Conservation (phyloP, 2,797 vertebrate genomes). For the Neostethus bicornis region DNA sequence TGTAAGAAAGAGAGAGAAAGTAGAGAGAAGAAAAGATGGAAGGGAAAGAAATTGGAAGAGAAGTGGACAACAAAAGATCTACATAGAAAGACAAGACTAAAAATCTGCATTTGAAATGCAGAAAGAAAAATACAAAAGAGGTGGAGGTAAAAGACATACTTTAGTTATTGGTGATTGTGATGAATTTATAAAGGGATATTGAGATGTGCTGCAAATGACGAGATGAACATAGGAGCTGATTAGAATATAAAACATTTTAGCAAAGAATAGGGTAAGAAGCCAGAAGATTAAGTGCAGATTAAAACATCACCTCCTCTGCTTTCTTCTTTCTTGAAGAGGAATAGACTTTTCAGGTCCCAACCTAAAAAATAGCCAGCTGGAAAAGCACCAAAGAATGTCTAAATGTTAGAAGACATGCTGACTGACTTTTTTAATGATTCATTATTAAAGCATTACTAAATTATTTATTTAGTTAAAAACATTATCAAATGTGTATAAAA, state of each 20-base stretch:
- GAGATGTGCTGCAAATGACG: slow-evolving; percentile 54
- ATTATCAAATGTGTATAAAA: too few relatives aligned
- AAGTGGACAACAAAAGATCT: slow-evolving; percentile 33
- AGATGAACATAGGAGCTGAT: slow-evolving; percentile 55
- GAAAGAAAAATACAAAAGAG: slow-evolving; percentile 30
- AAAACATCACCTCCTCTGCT: slow-evolving; percentile 80
- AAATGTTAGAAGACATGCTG: too few relatives aligned
- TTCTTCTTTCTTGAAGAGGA: slow-evolving; percentile 69
- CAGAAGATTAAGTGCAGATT: slow-evolving; percentile 75
- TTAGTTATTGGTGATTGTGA: slow-evolving; percentile 76
- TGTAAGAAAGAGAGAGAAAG: slow-evolving; percentile 25
- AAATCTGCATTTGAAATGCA: slow-evolving; percentile 66
- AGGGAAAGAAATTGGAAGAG: slow-evolving; percentile 43
- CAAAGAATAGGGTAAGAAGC: slow-evolving; percentile 68
- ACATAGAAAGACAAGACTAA: slow-evolving; percentile 53
- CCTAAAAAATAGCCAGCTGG: slow-evolving; percentile 50
- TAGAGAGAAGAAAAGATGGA: slow-evolving; percentile 18
- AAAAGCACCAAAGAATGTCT: too few relatives aligned
- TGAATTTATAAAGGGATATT: slow-evolving; percentile 70
- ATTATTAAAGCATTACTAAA: too few relatives aligned
- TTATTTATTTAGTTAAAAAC: too few relatives aligned
- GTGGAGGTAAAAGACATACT: slow-evolving; percentile 75
- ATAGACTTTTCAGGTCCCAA: slow-evolving; percentile 41
- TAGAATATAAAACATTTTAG: slow-evolving; percentile 81
- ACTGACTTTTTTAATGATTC: too few relatives aligned